These are phyloP conservation scores for Hydrocynus forskahlii DNA, from an alignment of 2,797 vertebrate species.

Conservation along the genomic window DNA sequence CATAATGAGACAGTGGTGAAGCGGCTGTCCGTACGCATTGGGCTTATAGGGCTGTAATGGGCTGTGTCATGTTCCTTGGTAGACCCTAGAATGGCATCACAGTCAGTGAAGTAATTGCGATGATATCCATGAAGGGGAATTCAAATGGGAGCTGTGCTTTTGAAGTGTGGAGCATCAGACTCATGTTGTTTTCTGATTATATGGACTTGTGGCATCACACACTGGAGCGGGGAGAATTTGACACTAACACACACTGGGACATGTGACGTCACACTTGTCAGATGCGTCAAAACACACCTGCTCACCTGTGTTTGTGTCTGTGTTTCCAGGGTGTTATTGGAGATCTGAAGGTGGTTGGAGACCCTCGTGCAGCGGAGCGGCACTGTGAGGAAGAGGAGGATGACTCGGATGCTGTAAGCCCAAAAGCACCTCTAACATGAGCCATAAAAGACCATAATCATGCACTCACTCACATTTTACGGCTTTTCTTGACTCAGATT, in stretches of 20 bases:
- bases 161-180: slow-evolving; percentile 16
- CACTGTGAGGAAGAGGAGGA: slow-evolving; percentile 92
- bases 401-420: slow-evolving; percentile 85
- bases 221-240: background rate
- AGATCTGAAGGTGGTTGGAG: slow-evolving; percentile 83
- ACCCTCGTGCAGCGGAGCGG: slow-evolving; percentile 82
- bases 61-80: slow-evolving; percentile 8
- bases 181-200: slow-evolving; percentile 23
- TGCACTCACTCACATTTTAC: background rate
- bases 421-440: background rate
- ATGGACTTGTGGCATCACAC: background rate
- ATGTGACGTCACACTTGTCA: slow-evolving; percentile 12
- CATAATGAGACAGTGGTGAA: slow-evolving; percentile 26
- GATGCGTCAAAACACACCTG: slow-evolving; percentile 2
- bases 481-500: background rate
- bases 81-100: slow-evolving; percentile 20
- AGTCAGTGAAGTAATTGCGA: slow-evolving; percentile 19
- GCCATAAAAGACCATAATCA: slow-evolving; percentile 2
- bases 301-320: background rate
- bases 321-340: slow-evolving; percentile 85
- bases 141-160: slow-evolving; percentile 29
- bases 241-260: slow-evolving; percentile 15
- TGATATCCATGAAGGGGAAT: slow-evolving; percentile 32
- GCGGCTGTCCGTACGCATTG: slow-evolving; percentile 3
- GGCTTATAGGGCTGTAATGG: slow-evolving; percentile 5